Evolutionary conservation across 64 coral and sea anemone species (phyloP).

Genomic region (Actinia equina): DNA sequence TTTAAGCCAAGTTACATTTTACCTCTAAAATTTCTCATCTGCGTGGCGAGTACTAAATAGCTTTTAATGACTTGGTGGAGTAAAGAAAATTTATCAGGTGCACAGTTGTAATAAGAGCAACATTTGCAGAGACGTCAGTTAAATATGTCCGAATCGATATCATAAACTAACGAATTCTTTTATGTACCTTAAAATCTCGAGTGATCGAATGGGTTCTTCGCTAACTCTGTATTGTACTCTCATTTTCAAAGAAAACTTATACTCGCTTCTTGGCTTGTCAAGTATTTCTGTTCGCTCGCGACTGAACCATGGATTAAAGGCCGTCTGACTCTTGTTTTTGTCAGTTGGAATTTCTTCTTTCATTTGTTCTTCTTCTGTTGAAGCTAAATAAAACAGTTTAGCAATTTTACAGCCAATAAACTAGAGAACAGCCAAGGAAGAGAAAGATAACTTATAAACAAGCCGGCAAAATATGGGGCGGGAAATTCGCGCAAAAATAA

Average conservation of each 20-base stretch:
- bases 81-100: too few relatives aligned
- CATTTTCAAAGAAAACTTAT: slow-evolving; percentile 43
- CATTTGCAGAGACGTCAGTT: too few relatives aligned
- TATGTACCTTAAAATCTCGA: slow-evolving; percentile 58
- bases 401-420: too few relatives aligned
- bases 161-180: neutral
- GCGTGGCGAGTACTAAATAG: too few relatives aligned
- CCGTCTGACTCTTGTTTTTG: neutral
- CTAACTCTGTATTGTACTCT: slow-evolving; percentile 77
- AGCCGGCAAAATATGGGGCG: neutral
- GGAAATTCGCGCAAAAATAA: too few relatives aligned
- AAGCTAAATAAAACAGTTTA: neutral
- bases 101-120: too few relatives aligned
- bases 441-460: neutral
- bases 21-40: too few relatives aligned
- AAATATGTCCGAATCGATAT: neutral
- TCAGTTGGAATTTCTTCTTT: neutral
- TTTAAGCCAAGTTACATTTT: neutral
- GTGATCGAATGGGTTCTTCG: slow-evolving; percentile 75
- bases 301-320: too few relatives aligned
- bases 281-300: neutral
- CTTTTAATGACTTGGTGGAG: too few relatives aligned
- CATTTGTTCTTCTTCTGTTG: neutral
- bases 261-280: slow-evolving; percentile 20
- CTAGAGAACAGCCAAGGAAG: too few relatives aligned